These are phyloP conservation scores for Electrona antarctica DNA, from an alignment of 2,113 vertebrate species.

Conservation along the genomic window DNA sequence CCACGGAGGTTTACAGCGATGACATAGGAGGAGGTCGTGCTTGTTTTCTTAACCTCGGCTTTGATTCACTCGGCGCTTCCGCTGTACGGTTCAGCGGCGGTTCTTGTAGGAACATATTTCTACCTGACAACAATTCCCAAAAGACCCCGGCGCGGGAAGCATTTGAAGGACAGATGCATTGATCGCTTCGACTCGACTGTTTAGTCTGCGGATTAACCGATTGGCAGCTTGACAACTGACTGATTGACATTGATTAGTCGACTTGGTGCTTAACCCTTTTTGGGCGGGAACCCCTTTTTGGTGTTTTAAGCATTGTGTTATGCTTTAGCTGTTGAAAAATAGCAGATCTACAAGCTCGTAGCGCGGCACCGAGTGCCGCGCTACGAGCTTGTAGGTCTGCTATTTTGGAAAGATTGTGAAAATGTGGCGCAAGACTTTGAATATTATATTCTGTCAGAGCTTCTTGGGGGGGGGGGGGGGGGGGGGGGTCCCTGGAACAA, in stretches of 20 bases:
- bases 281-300: slow-evolving; percentile 49
- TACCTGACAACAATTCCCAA: slow-evolving; percentile 45
- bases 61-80: slow-evolving; percentile 11
- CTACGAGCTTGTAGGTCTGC: too few relatives aligned
- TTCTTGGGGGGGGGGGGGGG: too few relatives aligned
- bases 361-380: too few relatives aligned
- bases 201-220: slow-evolving; percentile 60
- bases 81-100: neutral
- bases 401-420: too few relatives aligned
- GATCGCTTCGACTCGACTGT: slow-evolving; percentile 56
- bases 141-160: slow-evolving; percentile 2
- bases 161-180: slow-evolving; percentile 57
- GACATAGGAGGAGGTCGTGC: neutral
- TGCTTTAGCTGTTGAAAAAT: too few relatives aligned
- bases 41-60: slow-evolving; percentile 14
- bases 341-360: too few relatives aligned
- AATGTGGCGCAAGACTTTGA: too few relatives aligned
- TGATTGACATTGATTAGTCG: slow-evolving; percentile 66
- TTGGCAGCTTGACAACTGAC: slow-evolving; percentile 63
- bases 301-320: neutral
- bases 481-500: too few relatives aligned
- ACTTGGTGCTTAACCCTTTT: slow-evolving; percentile 50
- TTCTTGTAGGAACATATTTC: slow-evolving; percentile 30
- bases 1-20: neutral
- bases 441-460: too few relatives aligned